Evolutionary conservation across 2,113 vertebrate species (phyloP).

Genomic region (Chloropsis hardwickii): DNA sequence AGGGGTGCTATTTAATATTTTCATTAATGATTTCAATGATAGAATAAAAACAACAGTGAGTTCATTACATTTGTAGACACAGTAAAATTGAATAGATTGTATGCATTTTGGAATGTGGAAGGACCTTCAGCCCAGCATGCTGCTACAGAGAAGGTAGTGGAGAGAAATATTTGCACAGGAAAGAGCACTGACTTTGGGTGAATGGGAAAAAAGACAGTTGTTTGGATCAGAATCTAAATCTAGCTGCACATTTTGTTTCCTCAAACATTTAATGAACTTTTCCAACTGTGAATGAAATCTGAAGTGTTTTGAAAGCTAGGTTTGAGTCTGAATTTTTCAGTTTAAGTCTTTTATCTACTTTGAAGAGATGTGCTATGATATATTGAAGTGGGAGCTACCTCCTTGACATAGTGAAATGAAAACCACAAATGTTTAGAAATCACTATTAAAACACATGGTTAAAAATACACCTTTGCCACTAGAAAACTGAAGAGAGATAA

Average conservation of each 20-base stretch:
- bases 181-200: not conserved
- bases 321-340: not conserved
- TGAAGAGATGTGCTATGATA: not conserved
- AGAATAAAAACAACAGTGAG: not conserved
- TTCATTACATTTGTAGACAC: not conserved
- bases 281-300: not conserved
- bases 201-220: not conserved
- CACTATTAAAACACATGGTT: slow-evolving; percentile 31
- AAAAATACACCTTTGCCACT: slow-evolving; percentile 34
- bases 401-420: slow-evolving; percentile 14
- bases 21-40: not conserved
- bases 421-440: slow-evolving; percentile 30
- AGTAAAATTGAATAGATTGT: not conserved
- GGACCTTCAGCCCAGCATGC: not conserved
- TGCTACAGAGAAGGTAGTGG: not conserved
- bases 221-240: not conserved
- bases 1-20: not conserved
- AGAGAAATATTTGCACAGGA: not conserved
- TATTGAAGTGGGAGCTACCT: not conserved
- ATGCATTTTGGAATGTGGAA: not conserved
- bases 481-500: slow-evolving; percentile 39
- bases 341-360: not conserved
- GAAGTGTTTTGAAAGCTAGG: not conserved
- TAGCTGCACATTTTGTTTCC: not conserved
- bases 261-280: not conserved